These are phyloP conservation scores for Heteractis magnifica DNA, from an alignment of 92 coral and sea anemone genomes.

Conservation along the genomic window DNA sequence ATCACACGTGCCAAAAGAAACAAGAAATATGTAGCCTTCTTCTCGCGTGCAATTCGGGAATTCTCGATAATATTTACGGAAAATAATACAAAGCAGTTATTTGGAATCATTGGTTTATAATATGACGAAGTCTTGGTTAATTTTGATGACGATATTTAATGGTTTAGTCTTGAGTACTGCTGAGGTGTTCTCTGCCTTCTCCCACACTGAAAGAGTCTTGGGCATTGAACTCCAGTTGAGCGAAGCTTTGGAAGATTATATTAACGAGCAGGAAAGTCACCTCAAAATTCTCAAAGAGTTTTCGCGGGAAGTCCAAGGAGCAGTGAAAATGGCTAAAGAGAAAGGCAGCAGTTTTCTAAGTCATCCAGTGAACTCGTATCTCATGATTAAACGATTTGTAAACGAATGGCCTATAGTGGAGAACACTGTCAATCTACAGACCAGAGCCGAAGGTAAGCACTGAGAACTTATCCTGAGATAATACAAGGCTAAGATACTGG, in stretches of 20 bases:
- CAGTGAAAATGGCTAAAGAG: constrained; percentile 54
- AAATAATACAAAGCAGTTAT: background rate
- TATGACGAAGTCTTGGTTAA: constrained; percentile 7
- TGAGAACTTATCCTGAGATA: too few species aligned
- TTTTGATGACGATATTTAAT: background rate
- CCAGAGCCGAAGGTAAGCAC: constrained; percentile 58
- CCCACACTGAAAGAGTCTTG: constrained; percentile 73
- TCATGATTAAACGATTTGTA: constrained; percentile 86
- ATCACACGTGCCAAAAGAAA: background rate
- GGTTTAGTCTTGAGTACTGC: constrained; percentile 9
- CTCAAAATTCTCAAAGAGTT: constrained; percentile 57
- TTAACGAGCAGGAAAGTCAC: constrained; percentile 66
- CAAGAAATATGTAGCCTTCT: constrained; percentile 1
- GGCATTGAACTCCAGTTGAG: constrained; percentile 75
- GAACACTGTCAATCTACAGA: constrained; percentile 42
- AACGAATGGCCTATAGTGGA: constrained; percentile 77
- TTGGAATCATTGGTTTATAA: background rate
- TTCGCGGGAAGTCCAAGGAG: constrained; percentile 46
- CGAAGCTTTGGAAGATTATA: constrained; percentile 73
- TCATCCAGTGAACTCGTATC: constrained; percentile 83
- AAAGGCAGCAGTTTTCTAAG: constrained; percentile 51
- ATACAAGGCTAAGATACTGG: too few species aligned
- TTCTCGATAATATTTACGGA: background rate
- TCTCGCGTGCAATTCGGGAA: background rate
- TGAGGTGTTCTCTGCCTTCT: constrained; percentile 80